Base-by-base conservation (phyloP, 1,140 invertebrate genomes). In the Pararge aegeria region DNA sequence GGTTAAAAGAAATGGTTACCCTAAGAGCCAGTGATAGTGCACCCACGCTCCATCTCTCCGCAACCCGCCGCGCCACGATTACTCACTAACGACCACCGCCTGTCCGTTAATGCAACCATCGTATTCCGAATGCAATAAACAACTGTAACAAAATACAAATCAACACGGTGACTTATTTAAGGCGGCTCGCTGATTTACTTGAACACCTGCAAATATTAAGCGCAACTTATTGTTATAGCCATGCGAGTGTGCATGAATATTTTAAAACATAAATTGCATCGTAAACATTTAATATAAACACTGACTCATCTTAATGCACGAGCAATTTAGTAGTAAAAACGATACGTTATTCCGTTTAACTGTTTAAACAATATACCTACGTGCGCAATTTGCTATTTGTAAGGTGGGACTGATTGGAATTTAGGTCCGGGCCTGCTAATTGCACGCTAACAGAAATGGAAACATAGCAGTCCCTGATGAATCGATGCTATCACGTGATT, bases 401-500 rank as follows among this genome's bases (percentile, higher is more conserved):
- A 29, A 50, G 49, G 19, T 53, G 55, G 52, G 44, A 60, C 42
- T 49, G 61, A 51, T 60, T 52, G 69, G 68, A 71, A 66, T 71
- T 62, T 58, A 61, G 59, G 66, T 63, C 60, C 52, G 12, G 51
- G 42, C 55, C 56, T 61, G 67, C 73, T 76, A 74, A 75, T 75
- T 76, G 68, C 59, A 68, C 59, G 68, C 69, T 66, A 75, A 71
- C 75, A 74, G 68, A 75, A 71, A 73, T 75, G 68, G 69, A 74
- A 78, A 81, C 70, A 65, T 67, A 69, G 73, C 72, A 77, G 70
- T 76, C 64, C 70, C 75, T 73, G 75, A 82, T 78, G 77, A 83
- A 79, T 81, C 78, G 78, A 83, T 82, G 61, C 61, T 83, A 86
- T 86, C 82, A 75, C 63, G 71, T 83, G 77, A 81, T 83, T 87